phyloP scores from a whole-genome alignment of 2,113 vertebrate species.

The Haemorhous mexicanus region DNA sequence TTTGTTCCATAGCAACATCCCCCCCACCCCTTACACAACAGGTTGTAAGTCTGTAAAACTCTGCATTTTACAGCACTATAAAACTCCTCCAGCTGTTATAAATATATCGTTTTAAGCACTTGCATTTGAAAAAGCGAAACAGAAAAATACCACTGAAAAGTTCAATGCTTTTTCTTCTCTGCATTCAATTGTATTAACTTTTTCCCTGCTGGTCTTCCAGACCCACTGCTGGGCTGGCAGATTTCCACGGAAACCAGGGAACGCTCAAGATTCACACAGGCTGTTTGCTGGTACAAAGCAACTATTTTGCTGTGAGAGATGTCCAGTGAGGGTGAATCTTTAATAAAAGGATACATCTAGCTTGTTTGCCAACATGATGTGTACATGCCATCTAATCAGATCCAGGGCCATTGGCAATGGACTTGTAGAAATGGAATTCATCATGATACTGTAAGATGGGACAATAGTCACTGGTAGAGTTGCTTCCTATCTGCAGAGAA shows the following conservation, averaged over 20 bases:
- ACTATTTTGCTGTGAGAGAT: background rate
- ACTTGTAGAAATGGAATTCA: background rate
- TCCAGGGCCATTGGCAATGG: background rate
- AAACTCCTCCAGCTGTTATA: slow-evolving; percentile 68
- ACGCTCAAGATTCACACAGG: background rate
- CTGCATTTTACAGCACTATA: slow-evolving; percentile 43
- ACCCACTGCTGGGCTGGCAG: slow-evolving; percentile 39
- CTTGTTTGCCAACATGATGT: background rate
- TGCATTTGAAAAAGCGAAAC: slow-evolving; percentile 51
- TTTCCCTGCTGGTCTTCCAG: slow-evolving; percentile 47
- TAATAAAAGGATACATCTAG: background rate
- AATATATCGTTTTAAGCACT: slow-evolving; percentile 50
- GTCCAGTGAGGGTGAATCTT: background rate
- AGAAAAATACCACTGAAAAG: slow-evolving; percentile 51
- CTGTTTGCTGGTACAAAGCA: background rate
- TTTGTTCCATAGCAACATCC: slow-evolving; percentile 56
- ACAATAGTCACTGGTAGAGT: background rate
- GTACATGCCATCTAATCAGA: background rate
- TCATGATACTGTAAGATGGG: background rate
- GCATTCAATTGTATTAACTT: slow-evolving; percentile 54
- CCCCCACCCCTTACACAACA: slow-evolving; percentile 47
- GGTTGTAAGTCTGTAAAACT: slow-evolving; percentile 59
- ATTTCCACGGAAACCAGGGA: slow-evolving; percentile 24
- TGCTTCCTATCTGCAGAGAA: background rate
- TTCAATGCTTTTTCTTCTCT: slow-evolving; percentile 47